phyloP scores from a whole-genome alignment of 2,888 invertebrate species.

The Hylaea fasciaria region DNA sequence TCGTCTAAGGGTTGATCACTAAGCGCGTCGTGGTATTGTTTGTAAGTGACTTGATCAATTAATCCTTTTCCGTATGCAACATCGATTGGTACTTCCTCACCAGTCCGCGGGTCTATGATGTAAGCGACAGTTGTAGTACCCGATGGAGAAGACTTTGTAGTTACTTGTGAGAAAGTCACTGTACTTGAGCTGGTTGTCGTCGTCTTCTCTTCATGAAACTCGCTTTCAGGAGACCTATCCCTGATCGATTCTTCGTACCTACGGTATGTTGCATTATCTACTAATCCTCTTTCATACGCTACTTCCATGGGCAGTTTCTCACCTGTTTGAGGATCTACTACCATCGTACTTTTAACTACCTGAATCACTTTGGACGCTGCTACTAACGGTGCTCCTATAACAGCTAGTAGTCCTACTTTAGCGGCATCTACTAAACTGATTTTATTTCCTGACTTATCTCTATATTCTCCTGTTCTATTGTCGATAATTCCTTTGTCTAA shows the following conservation, averaged over 20 bases:
- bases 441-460: conserved; percentile 86
- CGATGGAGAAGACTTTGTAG: conserved; percentile 35
- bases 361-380: conserved; percentile 89
- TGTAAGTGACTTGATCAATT: conserved; percentile 50
- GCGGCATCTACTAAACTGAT: conserved; percentile 90
- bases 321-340: conserved; percentile 92
- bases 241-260: conserved; percentile 80
- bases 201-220: conserved; percentile 49
- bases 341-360: conserved; percentile 86
- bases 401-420: conserved; percentile 90
- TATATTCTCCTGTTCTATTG: conserved; percentile 88
- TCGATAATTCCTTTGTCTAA: conserved; percentile 90
- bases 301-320: conserved; percentile 92
- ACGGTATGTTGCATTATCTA: conserved; percentile 84
- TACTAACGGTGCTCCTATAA: conserved; percentile 90
- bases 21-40: conserved; percentile 38
- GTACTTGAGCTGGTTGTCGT: conserved; percentile 47
- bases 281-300: conserved; percentile 90
- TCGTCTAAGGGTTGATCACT: conserved; percentile 28
- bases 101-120: conserved; percentile 91
- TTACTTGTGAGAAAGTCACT: conserved; percentile 55
- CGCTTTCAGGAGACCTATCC: conserved; percentile 65
- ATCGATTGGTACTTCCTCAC: conserved; percentile 90
- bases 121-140: conserved; percentile 47
- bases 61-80: conserved; percentile 89